Conservation (phyloP, 1,140 invertebrate species). For the Drosophila sp. region DNA sequence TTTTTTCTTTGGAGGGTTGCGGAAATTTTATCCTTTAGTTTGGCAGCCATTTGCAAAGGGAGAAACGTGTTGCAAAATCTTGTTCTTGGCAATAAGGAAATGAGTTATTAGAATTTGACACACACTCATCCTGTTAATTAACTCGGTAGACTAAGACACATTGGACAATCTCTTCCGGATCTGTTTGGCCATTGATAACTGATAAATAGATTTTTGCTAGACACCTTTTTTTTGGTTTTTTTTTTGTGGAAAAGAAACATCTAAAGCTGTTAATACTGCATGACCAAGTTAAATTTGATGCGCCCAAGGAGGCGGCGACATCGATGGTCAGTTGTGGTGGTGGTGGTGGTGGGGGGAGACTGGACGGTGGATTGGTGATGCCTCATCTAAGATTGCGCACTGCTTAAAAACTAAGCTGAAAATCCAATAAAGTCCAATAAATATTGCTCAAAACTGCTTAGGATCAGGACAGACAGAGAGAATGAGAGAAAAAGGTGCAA, state of each 20-base stretch:
- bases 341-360: too few relatives aligned
- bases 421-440: slow-evolving; percentile 81
- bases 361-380: background rate
- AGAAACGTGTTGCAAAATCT: background rate
- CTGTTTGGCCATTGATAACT: slow-evolving; percentile 43
- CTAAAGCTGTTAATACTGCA: slow-evolving; percentile 46
- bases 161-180: slow-evolving; percentile 29
- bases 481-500: slow-evolving; percentile 47
- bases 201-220: slow-evolving; percentile 30
- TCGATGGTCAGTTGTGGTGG: slow-evolving; percentile 7
- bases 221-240: background rate
- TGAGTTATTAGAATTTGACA: slow-evolving; percentile 36
- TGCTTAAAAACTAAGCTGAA: slow-evolving; percentile 55
- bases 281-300: slow-evolving; percentile 64
- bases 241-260: slow-evolving; percentile 19
- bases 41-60: slow-evolving; percentile 27
- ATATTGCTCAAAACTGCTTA: slow-evolving; percentile 68
- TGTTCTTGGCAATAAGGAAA: slow-evolving; percentile 20
- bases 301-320: slow-evolving; percentile 47
- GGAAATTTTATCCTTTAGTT: background rate
- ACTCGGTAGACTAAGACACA: slow-evolving; percentile 17
- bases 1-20: background rate
- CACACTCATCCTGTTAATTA: slow-evolving; percentile 18
- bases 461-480: slow-evolving; percentile 43
- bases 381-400: slow-evolving; percentile 63